Evolutionary conservation across 2,888 invertebrate genomes (phyloP).

Genomic region (Automeris io): DNA sequence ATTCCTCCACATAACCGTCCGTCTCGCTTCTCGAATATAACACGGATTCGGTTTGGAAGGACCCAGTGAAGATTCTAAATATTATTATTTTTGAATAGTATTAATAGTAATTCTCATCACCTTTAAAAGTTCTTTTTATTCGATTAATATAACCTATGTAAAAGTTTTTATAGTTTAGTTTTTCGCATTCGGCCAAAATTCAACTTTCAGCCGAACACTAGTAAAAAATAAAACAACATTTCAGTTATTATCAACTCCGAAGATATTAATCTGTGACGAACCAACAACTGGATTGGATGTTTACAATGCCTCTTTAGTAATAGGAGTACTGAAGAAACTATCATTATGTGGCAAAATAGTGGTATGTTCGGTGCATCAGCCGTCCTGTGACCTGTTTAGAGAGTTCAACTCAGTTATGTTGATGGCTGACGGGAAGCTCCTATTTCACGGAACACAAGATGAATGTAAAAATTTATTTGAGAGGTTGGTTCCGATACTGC

Average conservation of each 20-base stretch:
- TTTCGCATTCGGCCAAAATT: no score
- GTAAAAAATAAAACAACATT: slow-evolving; percentile 12
- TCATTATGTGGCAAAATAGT: slow-evolving; percentile 82
- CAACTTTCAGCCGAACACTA: no score
- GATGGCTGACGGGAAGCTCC: slow-evolving; percentile 85
- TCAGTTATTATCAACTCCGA: slow-evolving; percentile 89
- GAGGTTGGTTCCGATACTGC: slow-evolving; percentile 73
- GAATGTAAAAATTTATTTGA: slow-evolving; percentile 81
- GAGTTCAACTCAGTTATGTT: slow-evolving; percentile 86
- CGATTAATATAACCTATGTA: no score
- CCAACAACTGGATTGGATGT: slow-evolving; percentile 95
- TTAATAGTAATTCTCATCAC: no score
- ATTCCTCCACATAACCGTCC: no score
- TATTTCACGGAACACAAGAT: slow-evolving; percentile 84
- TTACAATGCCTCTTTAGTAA: slow-evolving; percentile 87
- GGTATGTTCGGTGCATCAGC: slow-evolving; percentile 93
- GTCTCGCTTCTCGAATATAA: no score
- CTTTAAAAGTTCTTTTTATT: no score
- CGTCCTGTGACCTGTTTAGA: slow-evolving; percentile 88
- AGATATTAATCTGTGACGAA: slow-evolving; percentile 93
- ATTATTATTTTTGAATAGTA: no score
- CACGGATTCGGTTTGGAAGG: no score
- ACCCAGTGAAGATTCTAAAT: no score
- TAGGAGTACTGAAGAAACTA: slow-evolving; percentile 80
- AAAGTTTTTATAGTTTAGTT: no score